These are phyloP conservation scores for Scophthalmus maximus DNA, from an alignment of 2,113 vertebrate genomes.

Conservation along the genomic window DNA sequence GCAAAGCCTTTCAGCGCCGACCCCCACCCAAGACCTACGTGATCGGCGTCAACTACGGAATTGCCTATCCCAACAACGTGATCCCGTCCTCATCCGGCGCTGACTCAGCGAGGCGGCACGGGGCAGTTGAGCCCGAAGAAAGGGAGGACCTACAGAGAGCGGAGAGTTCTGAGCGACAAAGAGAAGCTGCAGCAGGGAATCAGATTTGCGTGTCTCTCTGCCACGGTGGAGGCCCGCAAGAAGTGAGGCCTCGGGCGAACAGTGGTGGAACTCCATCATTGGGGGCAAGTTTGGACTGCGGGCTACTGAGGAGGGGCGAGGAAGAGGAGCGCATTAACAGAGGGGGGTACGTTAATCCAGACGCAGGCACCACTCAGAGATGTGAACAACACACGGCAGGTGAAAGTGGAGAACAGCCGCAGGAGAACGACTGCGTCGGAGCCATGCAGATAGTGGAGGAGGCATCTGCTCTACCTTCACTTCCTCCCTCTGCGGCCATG, in stretches of 20 bases:
- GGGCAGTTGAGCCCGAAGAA: slow-evolving; percentile 23
- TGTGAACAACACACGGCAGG: slow-evolving; percentile 87
- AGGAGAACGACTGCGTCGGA: slow-evolving; percentile 75
- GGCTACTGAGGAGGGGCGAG: slow-evolving; percentile 42
- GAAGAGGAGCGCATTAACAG: slow-evolving; percentile 35
- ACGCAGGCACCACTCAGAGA: slow-evolving; percentile 84
- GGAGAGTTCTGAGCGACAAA: slow-evolving; percentile 76
- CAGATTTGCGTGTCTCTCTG: slow-evolving; percentile 69
- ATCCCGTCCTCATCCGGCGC: slow-evolving; percentile 78
- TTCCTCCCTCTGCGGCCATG: slow-evolving; percentile 85
- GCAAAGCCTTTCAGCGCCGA: slow-evolving; percentile 91
- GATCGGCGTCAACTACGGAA: slow-evolving; percentile 92
- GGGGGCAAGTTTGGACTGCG: slow-evolving; percentile 50
- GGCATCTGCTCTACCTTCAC: slow-evolving; percentile 85
- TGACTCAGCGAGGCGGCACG: slow-evolving; percentile 34
- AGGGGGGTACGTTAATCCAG: slow-evolving; percentile 76
- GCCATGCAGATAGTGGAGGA: slow-evolving; percentile 98
- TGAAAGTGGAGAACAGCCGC: slow-evolving; percentile 87
- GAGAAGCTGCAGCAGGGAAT: slow-evolving; percentile 54
- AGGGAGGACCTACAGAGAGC: slow-evolving; percentile 83
- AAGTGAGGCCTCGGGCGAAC: slow-evolving; percentile 46
- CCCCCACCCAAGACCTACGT: slow-evolving; percentile 87
- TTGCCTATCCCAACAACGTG: slow-evolving; percentile 87
- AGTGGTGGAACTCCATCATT: slow-evolving; percentile 42
- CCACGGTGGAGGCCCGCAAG: slow-evolving; percentile 45